phyloP scores from a whole-genome alignment of 2,113 vertebrate genomes.

The Grus americana region DNA sequence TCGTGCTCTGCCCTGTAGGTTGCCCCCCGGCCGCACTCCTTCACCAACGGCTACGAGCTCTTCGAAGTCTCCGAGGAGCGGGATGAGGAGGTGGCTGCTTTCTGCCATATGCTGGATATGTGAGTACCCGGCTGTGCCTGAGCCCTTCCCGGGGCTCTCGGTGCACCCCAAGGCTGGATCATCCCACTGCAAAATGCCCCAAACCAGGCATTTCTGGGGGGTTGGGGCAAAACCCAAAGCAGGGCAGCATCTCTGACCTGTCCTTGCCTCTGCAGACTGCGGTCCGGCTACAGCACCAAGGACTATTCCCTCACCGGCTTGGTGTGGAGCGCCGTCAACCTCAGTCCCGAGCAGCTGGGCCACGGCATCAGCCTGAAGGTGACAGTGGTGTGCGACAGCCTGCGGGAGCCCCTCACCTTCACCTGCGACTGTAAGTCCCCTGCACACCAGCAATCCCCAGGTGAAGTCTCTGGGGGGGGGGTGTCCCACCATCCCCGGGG shows the following conservation, averaged over 20 bases:
- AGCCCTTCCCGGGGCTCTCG: not conserved
- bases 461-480: too few relatives aligned
- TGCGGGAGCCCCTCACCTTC: conserved; percentile 90
- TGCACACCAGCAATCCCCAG: accelerated
- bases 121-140: conserved; percentile 69
- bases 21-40: conserved; percentile 69
- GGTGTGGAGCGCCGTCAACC: conserved; percentile 86
- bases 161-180: not conserved
- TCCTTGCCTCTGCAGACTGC: conserved; percentile 74
- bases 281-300: conserved; percentile 74
- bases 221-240: accelerated
- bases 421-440: conserved; percentile 90
- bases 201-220: accelerated
- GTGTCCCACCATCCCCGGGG: accelerated
- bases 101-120: conserved; percentile 97
- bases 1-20: not conserved
- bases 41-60: conserved; percentile 86
- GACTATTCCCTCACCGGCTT: conserved; percentile 81
- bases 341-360: conserved; percentile 83
- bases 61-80: conserved; percentile 95
- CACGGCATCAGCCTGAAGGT: conserved; percentile 89
- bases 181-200: not conserved
- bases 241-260: not conserved
- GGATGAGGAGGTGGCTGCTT: conserved; percentile 94
- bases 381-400: conserved; percentile 82